phyloP scores from a whole-genome alignment of 2,113 vertebrate genomes.

The Murina feae region DNA sequence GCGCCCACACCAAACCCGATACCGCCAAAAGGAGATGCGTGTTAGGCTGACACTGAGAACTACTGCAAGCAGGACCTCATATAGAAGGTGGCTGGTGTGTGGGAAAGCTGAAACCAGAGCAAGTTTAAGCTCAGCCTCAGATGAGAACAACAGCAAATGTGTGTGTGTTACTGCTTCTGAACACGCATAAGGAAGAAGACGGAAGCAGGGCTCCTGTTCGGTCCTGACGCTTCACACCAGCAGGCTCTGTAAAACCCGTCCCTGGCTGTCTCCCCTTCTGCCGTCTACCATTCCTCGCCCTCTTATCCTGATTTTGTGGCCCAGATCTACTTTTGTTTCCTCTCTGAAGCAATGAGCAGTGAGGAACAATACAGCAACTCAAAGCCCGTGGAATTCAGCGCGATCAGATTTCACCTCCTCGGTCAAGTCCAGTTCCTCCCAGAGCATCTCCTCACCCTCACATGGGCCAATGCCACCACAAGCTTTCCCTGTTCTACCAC shows the following conservation, averaged over 20 bases:
- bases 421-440: background rate
- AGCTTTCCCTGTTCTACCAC: background rate
- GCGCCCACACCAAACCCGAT: background rate
- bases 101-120: background rate
- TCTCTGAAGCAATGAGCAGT: constrained; percentile 39
- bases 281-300: background rate
- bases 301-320: constrained; percentile 17
- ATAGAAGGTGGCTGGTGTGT: background rate
- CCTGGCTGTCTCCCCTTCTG: background rate
- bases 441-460: background rate
- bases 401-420: constrained; percentile 21
- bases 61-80: background rate
- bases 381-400: constrained; percentile 64
- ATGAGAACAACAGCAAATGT: background rate
- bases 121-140: background rate
- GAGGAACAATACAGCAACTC: background rate
- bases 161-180: background rate
- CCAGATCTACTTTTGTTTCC: background rate
- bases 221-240: background rate
- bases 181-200: background rate
- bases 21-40: background rate
- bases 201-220: background rate
- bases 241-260: background rate
- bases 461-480: background rate
- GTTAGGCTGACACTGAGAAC: background rate